These are phyloP conservation scores for Drosophila pruinosa DNA, from an alignment of 1,140 invertebrate genomes.

Conservation along the genomic window DNA sequence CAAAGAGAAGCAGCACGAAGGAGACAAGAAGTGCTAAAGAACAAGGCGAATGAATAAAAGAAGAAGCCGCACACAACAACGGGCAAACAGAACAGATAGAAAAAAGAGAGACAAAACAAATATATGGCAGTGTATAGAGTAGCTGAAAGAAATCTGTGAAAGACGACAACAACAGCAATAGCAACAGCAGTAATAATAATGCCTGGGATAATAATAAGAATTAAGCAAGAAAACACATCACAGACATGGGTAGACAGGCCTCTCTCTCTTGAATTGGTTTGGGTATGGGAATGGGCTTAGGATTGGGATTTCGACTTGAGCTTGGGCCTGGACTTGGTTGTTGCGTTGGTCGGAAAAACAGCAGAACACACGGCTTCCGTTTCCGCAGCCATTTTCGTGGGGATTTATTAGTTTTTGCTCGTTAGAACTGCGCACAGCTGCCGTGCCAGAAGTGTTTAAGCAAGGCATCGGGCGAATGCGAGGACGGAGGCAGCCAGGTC, in stretches of 20 bases:
- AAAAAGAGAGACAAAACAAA: slow-evolving; percentile 18
- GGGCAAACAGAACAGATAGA: not conserved
- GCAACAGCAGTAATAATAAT: slow-evolving; percentile 69
- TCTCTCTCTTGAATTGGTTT: slow-evolving; percentile 24
- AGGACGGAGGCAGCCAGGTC: not conserved
- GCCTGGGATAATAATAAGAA: slow-evolving; percentile 80
- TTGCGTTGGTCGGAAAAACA: slow-evolving; percentile 13
- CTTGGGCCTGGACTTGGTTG: slow-evolving; percentile 6
- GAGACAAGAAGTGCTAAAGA: slow-evolving; percentile 65
- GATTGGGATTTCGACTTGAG: slow-evolving; percentile 24
- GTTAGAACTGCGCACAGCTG: slow-evolving; percentile 76
- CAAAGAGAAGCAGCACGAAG: slow-evolving; percentile 13
- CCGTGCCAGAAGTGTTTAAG: slow-evolving; percentile 68
- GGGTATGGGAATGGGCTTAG: not conserved
- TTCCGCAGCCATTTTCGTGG: slow-evolving; percentile 78
- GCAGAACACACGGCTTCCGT: slow-evolving; percentile 75
- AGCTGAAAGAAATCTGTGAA: slow-evolving; percentile 63
- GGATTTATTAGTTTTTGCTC: slow-evolving; percentile 82
- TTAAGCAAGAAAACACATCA: slow-evolving; percentile 80
- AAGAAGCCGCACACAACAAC: slow-evolving; percentile 10
- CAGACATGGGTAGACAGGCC: slow-evolving; percentile 58
- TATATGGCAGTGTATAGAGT: slow-evolving; percentile 5
- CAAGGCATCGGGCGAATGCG: slow-evolving; percentile 13
- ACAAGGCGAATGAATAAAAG: slow-evolving; percentile 45
- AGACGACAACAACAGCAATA: slow-evolving; percentile 47